Evolutionary conservation across 2,888 invertebrate species (phyloP).

Genomic region (Eupelmus urozonus): DNA sequence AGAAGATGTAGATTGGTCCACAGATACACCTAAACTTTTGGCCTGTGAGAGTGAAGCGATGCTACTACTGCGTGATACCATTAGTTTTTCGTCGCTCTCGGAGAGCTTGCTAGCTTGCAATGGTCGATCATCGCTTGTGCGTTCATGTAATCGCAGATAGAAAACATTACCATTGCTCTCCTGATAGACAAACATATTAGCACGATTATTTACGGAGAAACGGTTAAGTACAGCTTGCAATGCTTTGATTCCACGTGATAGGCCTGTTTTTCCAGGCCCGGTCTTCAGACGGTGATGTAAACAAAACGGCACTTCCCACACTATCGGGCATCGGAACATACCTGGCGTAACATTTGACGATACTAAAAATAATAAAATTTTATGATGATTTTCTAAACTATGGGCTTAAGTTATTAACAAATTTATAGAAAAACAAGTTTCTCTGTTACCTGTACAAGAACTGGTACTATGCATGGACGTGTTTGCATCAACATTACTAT

Average conservation of each 20-base stretch:
- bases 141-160: slow-evolving; percentile 78
- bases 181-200: slow-evolving; percentile 87
- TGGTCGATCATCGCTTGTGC: slow-evolving; percentile 72
- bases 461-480: slow-evolving; percentile 21
- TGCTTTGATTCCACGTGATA: slow-evolving; percentile 83
- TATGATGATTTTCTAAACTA: too few species aligned
- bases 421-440: slow-evolving; percentile 3
- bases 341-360: slow-evolving; percentile 78
- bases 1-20: slow-evolving; percentile 56
- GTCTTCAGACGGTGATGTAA: slow-evolving; percentile 86
- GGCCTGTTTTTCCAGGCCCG: slow-evolving; percentile 80
- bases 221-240: slow-evolving; percentile 83
- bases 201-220: slow-evolving; percentile 85
- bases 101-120: slow-evolving; percentile 72
- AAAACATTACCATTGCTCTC: slow-evolving; percentile 83
- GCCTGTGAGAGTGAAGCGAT: slow-evolving; percentile 73
- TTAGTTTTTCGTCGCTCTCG: slow-evolving; percentile 74
- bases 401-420: too few species aligned
- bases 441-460: slow-evolving; percentile 6
- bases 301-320: slow-evolving; percentile 84
- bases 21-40: slow-evolving; percentile 63
- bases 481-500: slow-evolving; percentile 59
- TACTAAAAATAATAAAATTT: not conserved
- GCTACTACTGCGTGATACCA: slow-evolving; percentile 75
- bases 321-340: slow-evolving; percentile 85